Evolutionary conservation across 2,888 invertebrate species (phyloP).

Genomic region (Camptogramma bilineatum): DNA sequence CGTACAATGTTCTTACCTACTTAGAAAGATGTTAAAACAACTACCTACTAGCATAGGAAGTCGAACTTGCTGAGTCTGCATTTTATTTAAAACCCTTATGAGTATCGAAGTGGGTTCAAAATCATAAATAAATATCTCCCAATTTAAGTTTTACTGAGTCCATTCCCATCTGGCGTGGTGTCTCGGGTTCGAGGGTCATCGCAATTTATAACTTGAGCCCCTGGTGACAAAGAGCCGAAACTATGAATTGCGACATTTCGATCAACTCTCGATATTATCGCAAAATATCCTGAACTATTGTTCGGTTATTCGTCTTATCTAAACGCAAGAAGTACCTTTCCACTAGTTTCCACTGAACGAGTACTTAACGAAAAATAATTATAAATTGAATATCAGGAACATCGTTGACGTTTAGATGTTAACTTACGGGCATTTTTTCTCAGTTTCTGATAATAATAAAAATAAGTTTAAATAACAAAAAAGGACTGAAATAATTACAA

Average conservation of each 20-base stretch:
- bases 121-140: slow-evolving; percentile 55
- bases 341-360: no score
- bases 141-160: slow-evolving; percentile 68
- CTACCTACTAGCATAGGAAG: no score
- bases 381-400: no score
- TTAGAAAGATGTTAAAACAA: no score
- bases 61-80: no score
- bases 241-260: slow-evolving; percentile 63
- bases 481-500: no score
- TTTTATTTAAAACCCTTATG: background rate
- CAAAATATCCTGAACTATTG: background rate
- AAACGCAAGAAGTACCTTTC: background rate
- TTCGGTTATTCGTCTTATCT: no score
- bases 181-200: slow-evolving; percentile 66
- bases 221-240: slow-evolving; percentile 64
- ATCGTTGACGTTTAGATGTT: background rate
- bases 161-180: slow-evolving; percentile 67
- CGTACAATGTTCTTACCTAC: background rate
- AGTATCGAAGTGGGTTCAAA: background rate
- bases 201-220: slow-evolving; percentile 70
- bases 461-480: no score
- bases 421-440: no score
- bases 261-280: slow-evolving; percentile 53
- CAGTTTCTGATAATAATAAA: no score
- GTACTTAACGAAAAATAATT: no score